Evolutionary conservation across 2,888 invertebrate genomes (phyloP), one percentile per base, ranked within the genome.

Genomic region (Disparrhopalites patrizii): DNA sequence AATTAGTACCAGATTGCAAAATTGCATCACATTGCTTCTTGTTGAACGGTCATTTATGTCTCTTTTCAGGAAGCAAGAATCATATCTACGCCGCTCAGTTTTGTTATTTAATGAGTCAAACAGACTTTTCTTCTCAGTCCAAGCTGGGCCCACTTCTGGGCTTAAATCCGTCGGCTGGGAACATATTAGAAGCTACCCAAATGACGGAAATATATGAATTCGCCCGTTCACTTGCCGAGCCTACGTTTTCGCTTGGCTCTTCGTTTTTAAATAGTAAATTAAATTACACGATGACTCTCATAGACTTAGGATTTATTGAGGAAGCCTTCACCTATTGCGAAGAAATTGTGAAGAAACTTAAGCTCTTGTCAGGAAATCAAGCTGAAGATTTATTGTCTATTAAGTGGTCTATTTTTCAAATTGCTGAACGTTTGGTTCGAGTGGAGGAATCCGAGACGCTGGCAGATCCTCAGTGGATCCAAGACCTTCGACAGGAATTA

Each of bases 141-240:
- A 69, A 72, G 52, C 33, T 75, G 13, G 81, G 83, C 27, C 79
- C 76, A 79, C 84, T 96, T 54, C 83, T 96, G 70, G 90, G 93
- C 66, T 87, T 88, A 76, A 78, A 78, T 20, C 83, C 85, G 76
- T 89, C 92, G 79, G 88, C 89, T 43, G 86, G 85, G 62, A 88
- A 88, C 78, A 15, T 70, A 1, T 52, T 72, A 36, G 88, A 89
- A 78, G 91, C 94, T 25, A 88, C 96, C 68, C 91, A 95, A 82
- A 89, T 94, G 81, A 96, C 96, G 0, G 95, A 96, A 81, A 88
- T 96, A 68, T 96, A 93, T 79, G 96, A 96, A 80, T 97, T 93
- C 79, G 95, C 94, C 3, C 84, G 90, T 71, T 87, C 89, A 67
- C 83, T 96, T 57, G 88, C 87, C 72, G 88, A 88, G 77, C 84